Percentiles rank a stretch among this genome's conserved stretches.
phyloP scores from a whole-genome alignment of 2,888 invertebrate genomes.

The Synergus gifuensis region DNA sequence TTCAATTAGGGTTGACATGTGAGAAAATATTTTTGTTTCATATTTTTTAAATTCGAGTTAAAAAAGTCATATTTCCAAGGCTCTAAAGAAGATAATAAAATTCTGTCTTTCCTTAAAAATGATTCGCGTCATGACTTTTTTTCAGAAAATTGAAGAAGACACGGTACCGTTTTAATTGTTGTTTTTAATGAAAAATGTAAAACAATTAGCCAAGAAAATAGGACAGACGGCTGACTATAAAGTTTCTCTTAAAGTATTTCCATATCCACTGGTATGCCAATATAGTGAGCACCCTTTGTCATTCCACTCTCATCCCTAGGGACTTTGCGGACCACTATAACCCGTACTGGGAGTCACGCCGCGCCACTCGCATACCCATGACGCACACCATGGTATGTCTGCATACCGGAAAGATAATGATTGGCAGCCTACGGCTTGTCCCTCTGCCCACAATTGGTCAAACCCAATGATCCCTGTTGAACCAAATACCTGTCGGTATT shows the following conservation, averaged over 20 bases:
- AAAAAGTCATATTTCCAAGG: no score
- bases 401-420: conserved; percentile 71
- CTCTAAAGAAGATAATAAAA: no score
- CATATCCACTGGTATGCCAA: conserved; percentile 77
- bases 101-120: no score
- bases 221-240: conserved; percentile 63
- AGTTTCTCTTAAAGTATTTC: conserved; percentile 76
- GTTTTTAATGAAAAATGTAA: background rate
- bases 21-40: no score
- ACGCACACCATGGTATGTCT: conserved; percentile 71
- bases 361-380: conserved; percentile 65
- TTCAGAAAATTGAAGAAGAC: no score
- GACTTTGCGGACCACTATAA: conserved; percentile 61
- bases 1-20: no score
- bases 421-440: conserved; percentile 59
- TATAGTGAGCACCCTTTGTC: conserved; percentile 71
- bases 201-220: background rate
- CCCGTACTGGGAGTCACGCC: conserved; percentile 57
- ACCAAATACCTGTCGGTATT: conserved; percentile 29
- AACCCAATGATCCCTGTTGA: conserved; percentile 42
- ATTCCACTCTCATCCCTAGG: conserved; percentile 61
- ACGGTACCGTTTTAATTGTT: background rate
- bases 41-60: no score
- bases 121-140: no score
- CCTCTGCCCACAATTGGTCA: conserved; percentile 46